Base-by-base conservation (phyloP, 2,888 invertebrate species). In the Stenodera caucasica region DNA sequence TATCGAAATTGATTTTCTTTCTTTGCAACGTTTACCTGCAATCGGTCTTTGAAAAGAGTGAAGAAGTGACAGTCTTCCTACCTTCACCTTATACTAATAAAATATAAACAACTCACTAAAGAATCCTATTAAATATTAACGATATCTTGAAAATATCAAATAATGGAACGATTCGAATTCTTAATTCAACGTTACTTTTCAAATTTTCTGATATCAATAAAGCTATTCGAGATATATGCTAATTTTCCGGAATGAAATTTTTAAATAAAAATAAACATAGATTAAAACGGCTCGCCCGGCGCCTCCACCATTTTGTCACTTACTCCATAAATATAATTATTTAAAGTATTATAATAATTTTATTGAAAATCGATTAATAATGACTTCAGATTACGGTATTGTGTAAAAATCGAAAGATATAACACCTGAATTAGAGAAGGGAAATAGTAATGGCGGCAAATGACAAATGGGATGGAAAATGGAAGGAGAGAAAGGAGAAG, bases 1-100 rank as follows among this genome's bases (percentile, higher is more conserved):
- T 68, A 65, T 66, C 62, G 61, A 66, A 67, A 69, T 67, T 65
- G 67, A 66, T 67, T 67, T 64, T 57, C 57, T 57, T 60, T 63
- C 55, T 63, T 52, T 35, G 50, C 23, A 32, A 49, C 53, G 54
- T 54, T 54, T 54, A 61, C 54, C 51, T 55, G 15, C 8, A 49
- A 50, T 50, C 29, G 30, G 21, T 50, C 21, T 26, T 49, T 49
- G 0, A n/a, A 40, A n/a, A 45, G 21, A 6, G 30, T n/a, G 12
- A 23, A 23, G 45, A 21, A 9, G 12, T 1, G 4, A 45, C 12
- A 12, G 9, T 23, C 21, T 45, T 12, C n/a, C 11, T 40, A 18
- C 18, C 8, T 12, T n/a, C 23, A n/a, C 21, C 0, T 6, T 49
- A 40, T 14, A 35, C 23, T 53, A 30, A 52, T 32, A 53, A 53